Evolutionary conservation across 2,113 vertebrate genomes (phyloP).

Genomic region (Danionella cerebrum): DNA sequence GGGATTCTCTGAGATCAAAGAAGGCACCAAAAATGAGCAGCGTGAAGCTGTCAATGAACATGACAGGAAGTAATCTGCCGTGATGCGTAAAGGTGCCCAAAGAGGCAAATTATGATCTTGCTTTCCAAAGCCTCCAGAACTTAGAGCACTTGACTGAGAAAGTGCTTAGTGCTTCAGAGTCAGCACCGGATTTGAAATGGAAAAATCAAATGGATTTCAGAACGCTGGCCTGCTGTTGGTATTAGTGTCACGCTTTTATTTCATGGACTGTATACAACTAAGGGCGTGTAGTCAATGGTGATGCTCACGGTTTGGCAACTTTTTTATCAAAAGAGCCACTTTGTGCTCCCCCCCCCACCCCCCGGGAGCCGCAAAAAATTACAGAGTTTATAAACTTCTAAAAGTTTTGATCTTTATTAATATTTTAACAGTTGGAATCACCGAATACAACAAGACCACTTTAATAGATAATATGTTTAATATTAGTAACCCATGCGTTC

Average conservation of each 20-base stretch:
- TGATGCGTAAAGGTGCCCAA: slow-evolving; percentile 37
- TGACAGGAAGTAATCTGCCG: slow-evolving; percentile 43
- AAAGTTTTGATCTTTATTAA: too few species aligned
- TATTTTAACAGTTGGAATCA: too few species aligned
- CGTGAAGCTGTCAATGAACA: slow-evolving; percentile 43
- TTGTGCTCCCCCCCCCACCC: too few species aligned
- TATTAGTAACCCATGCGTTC: too few species aligned
- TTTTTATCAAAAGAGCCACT: too few species aligned
- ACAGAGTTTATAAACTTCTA: too few species aligned
- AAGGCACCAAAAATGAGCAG: slow-evolving; percentile 29
- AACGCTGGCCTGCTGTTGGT: background rate
- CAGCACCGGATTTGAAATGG: background rate
- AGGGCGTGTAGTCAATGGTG: too few species aligned
- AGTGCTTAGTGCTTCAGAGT: background rate
- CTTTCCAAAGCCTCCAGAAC: slow-evolving; percentile 26
- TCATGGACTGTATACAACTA: too few species aligned
- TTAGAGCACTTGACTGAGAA: slow-evolving; percentile 8
- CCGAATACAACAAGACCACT: too few species aligned
- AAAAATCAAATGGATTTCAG: background rate
- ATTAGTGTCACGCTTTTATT: background rate
- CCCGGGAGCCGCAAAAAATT: too few species aligned
- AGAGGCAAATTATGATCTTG: slow-evolving; percentile 45
- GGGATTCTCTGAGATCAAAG: slow-evolving; percentile 57
- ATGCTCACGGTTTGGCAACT: too few species aligned
- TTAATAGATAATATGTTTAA: too few species aligned